phyloP scores from a whole-genome alignment of 1,140 invertebrate genomes.

The Lepidotrigona ventralis region DNA sequence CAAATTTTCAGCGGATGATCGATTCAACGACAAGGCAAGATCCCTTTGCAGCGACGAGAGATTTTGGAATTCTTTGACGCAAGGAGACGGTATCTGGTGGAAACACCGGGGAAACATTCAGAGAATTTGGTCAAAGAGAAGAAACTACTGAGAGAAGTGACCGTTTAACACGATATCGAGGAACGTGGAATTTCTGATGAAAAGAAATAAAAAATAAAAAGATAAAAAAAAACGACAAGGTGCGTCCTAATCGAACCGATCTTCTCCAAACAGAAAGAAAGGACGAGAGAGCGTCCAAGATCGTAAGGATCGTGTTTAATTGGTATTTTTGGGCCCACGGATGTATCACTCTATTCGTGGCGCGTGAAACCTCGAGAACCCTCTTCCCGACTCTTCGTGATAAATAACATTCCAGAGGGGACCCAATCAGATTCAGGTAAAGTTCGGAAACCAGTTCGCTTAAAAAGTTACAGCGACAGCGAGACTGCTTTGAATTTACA shows the following conservation, averaged over 20 bases:
- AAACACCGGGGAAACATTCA: too few relatives aligned
- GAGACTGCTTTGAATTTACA: constrained; percentile 46
- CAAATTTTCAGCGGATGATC: too few relatives aligned
- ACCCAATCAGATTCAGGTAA: constrained; percentile 56
- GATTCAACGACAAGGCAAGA: too few relatives aligned
- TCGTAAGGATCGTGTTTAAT: constrained; percentile 19
- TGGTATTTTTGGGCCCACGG: constrained; percentile 41
- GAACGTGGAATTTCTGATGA: too few relatives aligned
- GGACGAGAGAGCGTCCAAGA: not conserved
- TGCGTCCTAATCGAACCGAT: not conserved
- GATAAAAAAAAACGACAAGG: not conserved
- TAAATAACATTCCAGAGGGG: constrained; percentile 57
- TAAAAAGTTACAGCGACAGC: constrained; percentile 27
- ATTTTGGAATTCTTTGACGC: too few relatives aligned
- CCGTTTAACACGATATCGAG: too few relatives aligned
- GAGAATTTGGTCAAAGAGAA: too few relatives aligned
- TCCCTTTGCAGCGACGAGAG: too few relatives aligned
- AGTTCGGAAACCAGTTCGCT: not conserved
- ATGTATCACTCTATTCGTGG: constrained; percentile 20
- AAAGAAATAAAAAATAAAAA: not conserved
- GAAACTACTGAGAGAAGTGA: too few relatives aligned
- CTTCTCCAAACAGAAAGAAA: not conserved
- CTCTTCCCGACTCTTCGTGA: constrained; percentile 31
- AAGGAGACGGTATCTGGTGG: too few relatives aligned
- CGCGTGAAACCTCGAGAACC: not conserved